These are phyloP conservation scores for Montipora capricornis DNA, from an alignment of 64 coral and sea anemone genomes.

Conservation along the genomic window DNA sequence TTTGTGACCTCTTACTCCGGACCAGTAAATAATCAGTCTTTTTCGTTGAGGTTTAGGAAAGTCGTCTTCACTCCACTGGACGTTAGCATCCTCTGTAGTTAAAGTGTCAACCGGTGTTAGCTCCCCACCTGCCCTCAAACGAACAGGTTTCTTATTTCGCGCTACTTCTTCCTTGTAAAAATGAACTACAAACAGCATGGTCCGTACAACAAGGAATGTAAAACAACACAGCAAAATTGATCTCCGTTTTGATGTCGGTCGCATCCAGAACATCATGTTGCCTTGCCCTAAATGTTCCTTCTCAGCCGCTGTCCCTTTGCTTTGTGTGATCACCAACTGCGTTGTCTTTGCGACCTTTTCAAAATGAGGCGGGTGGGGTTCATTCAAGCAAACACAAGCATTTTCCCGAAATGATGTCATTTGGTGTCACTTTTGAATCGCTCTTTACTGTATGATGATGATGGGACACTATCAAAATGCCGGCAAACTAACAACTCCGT, in stretches of 20 bases:
- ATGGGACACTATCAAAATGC: neutral
- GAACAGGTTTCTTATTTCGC: neutral
- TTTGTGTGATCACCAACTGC: neutral
- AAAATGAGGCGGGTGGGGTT: constrained; percentile 14
- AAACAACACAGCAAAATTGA: constrained; percentile 45
- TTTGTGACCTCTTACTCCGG: constrained; percentile 76
- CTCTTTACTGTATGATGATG: constrained; percentile 35
- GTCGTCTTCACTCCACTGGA: constrained; percentile 64
- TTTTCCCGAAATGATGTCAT: constrained; percentile 17
- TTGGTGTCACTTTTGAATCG: neutral
- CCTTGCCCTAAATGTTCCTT: neutral
- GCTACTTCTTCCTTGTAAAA: constrained; percentile 64
- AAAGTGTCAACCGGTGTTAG: constrained; percentile 15
- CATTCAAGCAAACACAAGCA: constrained; percentile 35
- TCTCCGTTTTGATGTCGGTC: constrained; percentile 54
- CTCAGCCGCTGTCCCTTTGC: constrained; percentile 18
- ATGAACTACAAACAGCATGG: constrained; percentile 71
- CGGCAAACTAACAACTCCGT: neutral
- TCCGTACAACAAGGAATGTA: constrained; percentile 50
- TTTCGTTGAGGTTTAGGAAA: constrained; percentile 67
- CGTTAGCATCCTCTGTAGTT: neutral
- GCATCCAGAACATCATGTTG: constrained; percentile 53
- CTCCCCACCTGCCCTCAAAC: constrained; percentile 8
- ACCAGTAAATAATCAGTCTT: constrained; percentile 96
- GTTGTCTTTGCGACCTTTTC: neutral